These are phyloP conservation scores for Spodoptera frugiperda DNA, from an alignment of 1,140 invertebrate species.

Conservation along the genomic window DNA sequence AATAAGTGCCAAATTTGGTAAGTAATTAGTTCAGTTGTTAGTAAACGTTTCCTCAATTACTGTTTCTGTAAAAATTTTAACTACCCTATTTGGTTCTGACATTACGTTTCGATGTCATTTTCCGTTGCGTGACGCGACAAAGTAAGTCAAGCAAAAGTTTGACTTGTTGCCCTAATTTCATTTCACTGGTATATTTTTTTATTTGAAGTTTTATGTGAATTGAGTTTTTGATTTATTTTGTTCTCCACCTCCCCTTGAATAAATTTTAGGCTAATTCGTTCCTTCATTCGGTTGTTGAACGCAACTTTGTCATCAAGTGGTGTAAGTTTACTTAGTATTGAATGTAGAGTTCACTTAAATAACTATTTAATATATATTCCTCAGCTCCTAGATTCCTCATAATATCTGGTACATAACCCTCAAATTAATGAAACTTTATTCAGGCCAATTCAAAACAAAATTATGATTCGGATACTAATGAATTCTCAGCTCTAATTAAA, in stretches of 20 bases:
- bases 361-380: no score
- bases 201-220: conserved; percentile 68
- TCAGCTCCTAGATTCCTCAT: no score
- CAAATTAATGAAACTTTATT: no score
- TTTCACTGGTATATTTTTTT: conserved; percentile 70
- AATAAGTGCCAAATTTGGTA: background rate
- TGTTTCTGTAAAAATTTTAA: conserved; percentile 45
- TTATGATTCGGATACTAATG: no score
- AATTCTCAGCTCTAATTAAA: no score
- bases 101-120: conserved; percentile 69
- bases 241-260: conserved; percentile 29
- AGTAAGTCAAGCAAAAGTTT: conserved; percentile 75
- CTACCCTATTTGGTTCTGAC: conserved; percentile 64
- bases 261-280: conserved; percentile 8
- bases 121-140: conserved; percentile 70
- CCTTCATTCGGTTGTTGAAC: conserved; percentile 6
- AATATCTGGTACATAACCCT: background rate
- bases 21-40: background rate
- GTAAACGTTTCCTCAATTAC: background rate
- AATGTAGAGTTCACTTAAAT: background rate
- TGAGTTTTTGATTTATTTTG: conserved; percentile 69
- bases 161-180: conserved; percentile 77
- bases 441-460: no score
- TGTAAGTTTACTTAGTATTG: background rate
- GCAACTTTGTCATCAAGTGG: conserved; percentile 2